phyloP scores from a whole-genome alignment of 2,113 vertebrate species.

The Hiodon tergisus region DNA sequence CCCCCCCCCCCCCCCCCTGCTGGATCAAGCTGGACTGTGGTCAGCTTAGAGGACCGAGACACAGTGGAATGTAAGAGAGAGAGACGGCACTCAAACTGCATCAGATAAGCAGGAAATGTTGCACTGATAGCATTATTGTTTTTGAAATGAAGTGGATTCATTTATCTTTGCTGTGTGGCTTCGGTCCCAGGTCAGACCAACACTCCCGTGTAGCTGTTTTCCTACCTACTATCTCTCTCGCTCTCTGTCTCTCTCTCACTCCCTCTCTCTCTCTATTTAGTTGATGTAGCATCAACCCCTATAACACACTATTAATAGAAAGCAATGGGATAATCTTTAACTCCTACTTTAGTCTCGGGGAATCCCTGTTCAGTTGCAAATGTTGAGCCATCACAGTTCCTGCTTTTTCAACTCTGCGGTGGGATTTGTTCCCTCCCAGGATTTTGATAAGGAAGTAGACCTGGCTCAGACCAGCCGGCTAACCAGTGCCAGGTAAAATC shows the following conservation, averaged over 20 bases:
- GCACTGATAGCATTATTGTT: too few relatives aligned
- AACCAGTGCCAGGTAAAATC: neutral
- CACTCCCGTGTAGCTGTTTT: neutral
- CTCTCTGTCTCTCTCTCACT: constrained; percentile 11
- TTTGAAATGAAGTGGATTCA: too few relatives aligned
- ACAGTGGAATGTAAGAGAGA: too few relatives aligned
- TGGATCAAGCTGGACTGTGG: too few relatives aligned
- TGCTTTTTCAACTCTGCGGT: constrained; percentile 1
- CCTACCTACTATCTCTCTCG: neutral
- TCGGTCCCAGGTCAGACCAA: neutral
- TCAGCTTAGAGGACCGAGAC: too few relatives aligned
- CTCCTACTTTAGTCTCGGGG: constrained; percentile 19
- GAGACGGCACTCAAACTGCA: too few relatives aligned
- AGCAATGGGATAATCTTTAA: constrained; percentile 32
- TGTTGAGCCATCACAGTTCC: constrained; percentile 8
- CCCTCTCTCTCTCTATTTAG: neutral
- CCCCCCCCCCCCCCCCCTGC: too few relatives aligned
- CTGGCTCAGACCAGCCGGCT: neutral
- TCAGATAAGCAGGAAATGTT: too few relatives aligned
- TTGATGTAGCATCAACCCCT: constrained; percentile 19
- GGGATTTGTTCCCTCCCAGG: neutral
- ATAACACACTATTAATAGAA: constrained; percentile 28
- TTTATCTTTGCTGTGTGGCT: neutral
- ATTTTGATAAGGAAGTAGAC: constrained; percentile 26
- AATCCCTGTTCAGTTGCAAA: constrained; percentile 28